Percentiles rank a stretch among this genome's conserved stretches.
phyloP scores from a whole-genome alignment of 2,888 invertebrate species.

The Hesperia comma region DNA sequence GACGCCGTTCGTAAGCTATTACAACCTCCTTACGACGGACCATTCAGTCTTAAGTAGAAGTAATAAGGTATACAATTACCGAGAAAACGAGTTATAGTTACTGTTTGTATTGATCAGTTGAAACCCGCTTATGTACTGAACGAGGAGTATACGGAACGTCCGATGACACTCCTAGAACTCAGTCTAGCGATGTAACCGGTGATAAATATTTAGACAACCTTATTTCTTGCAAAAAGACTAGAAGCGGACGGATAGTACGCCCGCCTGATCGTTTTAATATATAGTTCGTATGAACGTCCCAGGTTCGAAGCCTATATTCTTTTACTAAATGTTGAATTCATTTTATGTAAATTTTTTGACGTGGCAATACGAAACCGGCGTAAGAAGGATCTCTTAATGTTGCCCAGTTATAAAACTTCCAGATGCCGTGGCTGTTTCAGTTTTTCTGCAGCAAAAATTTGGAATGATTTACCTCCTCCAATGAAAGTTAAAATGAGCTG shows the following conservation, averaged over 20 bases:
- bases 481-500: no score
- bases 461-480: no score
- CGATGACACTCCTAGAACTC: neutral
- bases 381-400: no score
- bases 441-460: no score
- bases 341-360: neutral
- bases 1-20: slow-evolving; percentile 19
- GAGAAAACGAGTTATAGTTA: neutral
- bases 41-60: slow-evolving; percentile 14
- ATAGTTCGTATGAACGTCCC: neutral
- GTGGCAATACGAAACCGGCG: no score
- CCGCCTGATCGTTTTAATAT: neutral
- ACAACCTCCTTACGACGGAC: slow-evolving; percentile 23
- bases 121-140: slow-evolving; percentile 29
- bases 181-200: neutral
- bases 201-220: neutral
- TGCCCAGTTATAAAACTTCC: no score
- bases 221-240: neutral
- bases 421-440: no score
- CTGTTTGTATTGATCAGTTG: slow-evolving; percentile 28
- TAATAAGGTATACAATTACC: slow-evolving; percentile 10
- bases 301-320: neutral
- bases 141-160: slow-evolving; percentile 3
- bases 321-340: no score
- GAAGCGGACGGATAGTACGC: neutral